A percentile compares a stretch with the other conserved stretches of the same genome.
Conservation (phyloP, 2,888 invertebrate species). For the Timema podura region DNA sequence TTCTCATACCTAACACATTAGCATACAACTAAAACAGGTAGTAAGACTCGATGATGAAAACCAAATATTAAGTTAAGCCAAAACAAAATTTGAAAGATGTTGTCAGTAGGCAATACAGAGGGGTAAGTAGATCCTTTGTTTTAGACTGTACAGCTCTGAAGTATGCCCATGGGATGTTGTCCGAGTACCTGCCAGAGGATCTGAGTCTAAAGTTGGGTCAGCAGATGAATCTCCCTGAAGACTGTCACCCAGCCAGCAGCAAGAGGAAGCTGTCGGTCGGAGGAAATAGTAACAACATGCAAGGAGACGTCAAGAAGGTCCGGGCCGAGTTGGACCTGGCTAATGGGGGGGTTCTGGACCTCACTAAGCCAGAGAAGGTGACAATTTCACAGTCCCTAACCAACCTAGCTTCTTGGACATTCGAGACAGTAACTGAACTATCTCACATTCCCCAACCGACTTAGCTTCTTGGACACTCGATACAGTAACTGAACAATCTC, state of each 20-base stretch:
- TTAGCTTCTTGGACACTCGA: no score
- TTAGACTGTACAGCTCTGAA: slow-evolving; percentile 43
- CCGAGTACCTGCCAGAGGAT: slow-evolving; percentile 70
- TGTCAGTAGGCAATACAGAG: no score
- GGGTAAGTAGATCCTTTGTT: no score
- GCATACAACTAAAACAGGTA: no score
- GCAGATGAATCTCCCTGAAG: slow-evolving; percentile 62
- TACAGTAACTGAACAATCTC: no score
- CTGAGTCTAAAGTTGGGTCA: slow-evolving; percentile 60
- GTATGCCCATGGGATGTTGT: slow-evolving; percentile 75
- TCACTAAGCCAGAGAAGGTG: slow-evolving; percentile 44
- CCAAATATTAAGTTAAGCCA: no score
- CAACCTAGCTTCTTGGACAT: no score
- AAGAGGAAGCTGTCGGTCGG: slow-evolving; percentile 46
- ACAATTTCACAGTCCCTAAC: slow-evolving; percentile 18
- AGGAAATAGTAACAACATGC: slow-evolving; percentile 18
- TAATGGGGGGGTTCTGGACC: slow-evolving; percentile 38
- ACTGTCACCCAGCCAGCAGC: slow-evolving; percentile 37
- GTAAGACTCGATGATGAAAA: no score
- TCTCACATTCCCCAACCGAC: no score
- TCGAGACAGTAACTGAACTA: no score
- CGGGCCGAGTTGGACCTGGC: slow-evolving; percentile 25
- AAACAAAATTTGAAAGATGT: no score
- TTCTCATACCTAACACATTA: no score
- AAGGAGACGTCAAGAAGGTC: slow-evolving; percentile 23